phyloP scores from a whole-genome alignment of 2,113 vertebrate species.

The Coracopsis vasa region DNA sequence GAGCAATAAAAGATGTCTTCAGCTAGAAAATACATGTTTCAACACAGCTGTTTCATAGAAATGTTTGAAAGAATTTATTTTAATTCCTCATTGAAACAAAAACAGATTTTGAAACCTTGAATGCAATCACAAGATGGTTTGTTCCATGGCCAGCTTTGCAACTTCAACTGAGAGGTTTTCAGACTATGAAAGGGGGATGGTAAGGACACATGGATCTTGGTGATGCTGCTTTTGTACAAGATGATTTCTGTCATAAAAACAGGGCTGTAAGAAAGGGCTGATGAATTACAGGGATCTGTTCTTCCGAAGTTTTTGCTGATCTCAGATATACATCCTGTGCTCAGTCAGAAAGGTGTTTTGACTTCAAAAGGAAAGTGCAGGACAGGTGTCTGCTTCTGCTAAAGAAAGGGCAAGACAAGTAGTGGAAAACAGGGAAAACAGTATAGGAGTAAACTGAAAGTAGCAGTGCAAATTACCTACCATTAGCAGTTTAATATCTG shows the following conservation, averaged over 20 bases:
- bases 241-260: neutral
- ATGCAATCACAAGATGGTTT: neutral
- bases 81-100: constrained; percentile 7
- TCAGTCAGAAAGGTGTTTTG: neutral
- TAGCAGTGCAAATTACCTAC: neutral
- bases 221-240: neutral
- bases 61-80: constrained; percentile 26
- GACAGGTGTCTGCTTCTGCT: neutral
- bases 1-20: neutral
- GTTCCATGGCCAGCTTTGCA: neutral
- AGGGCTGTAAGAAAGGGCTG: neutral
- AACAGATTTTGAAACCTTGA: neutral
- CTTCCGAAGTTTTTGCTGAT: neutral
- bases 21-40: constrained; percentile 23
- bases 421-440: neutral
- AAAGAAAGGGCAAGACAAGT: neutral
- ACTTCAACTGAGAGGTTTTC: neutral
- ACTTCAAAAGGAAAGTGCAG: neutral
- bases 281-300: neutral
- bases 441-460: neutral
- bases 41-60: neutral
- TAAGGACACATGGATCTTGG: neutral
- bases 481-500: neutral
- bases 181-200: neutral
- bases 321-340: neutral